Evolutionary conservation across 2,113 vertebrate species (phyloP).

Genomic region (Grallaria varia): DNA sequence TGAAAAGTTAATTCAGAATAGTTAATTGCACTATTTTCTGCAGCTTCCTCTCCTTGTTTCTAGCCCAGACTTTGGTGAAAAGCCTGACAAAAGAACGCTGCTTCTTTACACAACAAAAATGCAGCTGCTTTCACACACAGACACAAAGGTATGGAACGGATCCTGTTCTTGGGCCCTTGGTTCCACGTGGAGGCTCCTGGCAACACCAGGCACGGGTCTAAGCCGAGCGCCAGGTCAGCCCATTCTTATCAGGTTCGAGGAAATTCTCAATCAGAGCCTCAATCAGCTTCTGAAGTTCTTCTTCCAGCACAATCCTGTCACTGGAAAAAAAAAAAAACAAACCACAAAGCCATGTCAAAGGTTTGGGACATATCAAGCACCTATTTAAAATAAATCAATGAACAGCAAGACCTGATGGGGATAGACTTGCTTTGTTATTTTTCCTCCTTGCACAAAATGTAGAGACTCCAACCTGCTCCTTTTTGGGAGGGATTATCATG

Average conservation of each 20-base stretch:
- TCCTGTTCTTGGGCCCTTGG: conserved; percentile 20
- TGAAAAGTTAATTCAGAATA: background rate
- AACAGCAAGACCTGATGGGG: background rate
- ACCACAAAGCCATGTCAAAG: background rate
- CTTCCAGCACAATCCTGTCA: conserved; percentile 77
- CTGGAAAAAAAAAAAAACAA: conserved; percentile 75
- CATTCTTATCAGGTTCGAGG: conserved; percentile 88
- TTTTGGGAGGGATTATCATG: background rate
- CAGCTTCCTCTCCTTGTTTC: background rate
- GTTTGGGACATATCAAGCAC: background rate
- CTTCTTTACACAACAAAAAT: background rate
- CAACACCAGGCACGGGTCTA: conserved; percentile 29
- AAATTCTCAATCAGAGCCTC: conserved; percentile 82
- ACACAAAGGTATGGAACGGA: background rate
- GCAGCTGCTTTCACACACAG: background rate
- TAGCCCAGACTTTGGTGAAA: background rate
- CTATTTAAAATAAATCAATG: background rate
- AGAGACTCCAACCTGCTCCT: background rate
- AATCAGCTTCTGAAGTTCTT: conserved; percentile 80
- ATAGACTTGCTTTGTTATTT: background rate
- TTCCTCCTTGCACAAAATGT: background rate
- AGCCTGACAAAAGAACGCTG: conserved; percentile 26
- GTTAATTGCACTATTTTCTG: background rate
- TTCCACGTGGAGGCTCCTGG: background rate
- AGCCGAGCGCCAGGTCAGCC: conserved; percentile 79